A percentile compares a stretch with the other conserved stretches of the same genome.
Conservation (phyloP, 1,140 invertebrate genomes). For the Drosophila bifasciata region DNA sequence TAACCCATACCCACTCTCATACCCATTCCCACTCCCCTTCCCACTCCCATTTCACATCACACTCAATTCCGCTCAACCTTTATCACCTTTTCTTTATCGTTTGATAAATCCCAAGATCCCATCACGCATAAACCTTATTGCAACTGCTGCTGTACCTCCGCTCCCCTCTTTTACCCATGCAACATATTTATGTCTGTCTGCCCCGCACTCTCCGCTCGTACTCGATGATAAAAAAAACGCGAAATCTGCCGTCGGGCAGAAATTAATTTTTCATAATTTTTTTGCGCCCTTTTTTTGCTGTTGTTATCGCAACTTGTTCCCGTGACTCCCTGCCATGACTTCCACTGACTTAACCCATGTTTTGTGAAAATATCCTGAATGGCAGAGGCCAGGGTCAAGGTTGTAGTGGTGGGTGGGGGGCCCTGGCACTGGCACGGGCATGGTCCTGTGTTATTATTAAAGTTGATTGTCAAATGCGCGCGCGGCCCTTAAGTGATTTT, state of each 20-base stretch:
- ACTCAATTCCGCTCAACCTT: constrained; percentile 41
- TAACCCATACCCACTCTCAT: too few relatives aligned
- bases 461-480: constrained; percentile 75
- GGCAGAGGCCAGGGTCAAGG: constrained; percentile 64
- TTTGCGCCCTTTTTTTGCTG: constrained; percentile 72
- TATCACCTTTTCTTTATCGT: constrained; percentile 41
- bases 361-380: constrained; percentile 44
- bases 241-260: constrained; percentile 74
- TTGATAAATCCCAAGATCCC: constrained; percentile 15
- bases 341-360: constrained; percentile 52
- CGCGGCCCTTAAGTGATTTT: constrained; percentile 74
- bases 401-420: constrained; percentile 45
- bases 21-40: too few relatives aligned
- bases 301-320: constrained; percentile 77
- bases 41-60: too few relatives aligned
- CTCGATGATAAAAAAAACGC: constrained; percentile 14
- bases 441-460: constrained; percentile 69
- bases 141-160: neutral
- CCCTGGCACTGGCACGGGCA: neutral
- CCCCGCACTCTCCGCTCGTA: neutral
- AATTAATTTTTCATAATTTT: constrained; percentile 83
- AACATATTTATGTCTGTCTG: constrained; percentile 75
- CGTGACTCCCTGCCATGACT: constrained; percentile 17
- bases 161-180: constrained; percentile 46
- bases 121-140: constrained; percentile 37